Percentiles rank a stretch among this genome's conserved stretches.
phyloP scores from a whole-genome alignment of 2,888 invertebrate genomes.

The Microchrysa polita region DNA sequence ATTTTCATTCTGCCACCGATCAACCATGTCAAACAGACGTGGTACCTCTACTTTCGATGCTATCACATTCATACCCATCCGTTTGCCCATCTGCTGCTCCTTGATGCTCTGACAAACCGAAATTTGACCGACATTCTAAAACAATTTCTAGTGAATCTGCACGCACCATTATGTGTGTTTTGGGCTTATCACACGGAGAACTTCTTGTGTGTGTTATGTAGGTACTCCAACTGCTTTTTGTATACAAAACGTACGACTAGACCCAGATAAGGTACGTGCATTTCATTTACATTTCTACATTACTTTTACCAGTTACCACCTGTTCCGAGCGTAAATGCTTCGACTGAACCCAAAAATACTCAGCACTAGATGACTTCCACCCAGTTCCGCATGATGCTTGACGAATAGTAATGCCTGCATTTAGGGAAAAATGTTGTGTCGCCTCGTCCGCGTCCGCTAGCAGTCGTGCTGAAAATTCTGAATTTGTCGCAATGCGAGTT shows the following conservation, averaged over 20 bases:
- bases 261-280: conserved; percentile 7
- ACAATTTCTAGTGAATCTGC: conserved; percentile 7
- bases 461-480: no score
- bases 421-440: neutral
- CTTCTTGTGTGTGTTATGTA: no score
- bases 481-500: no score
- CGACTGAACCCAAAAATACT: neutral
- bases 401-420: conserved; percentile 19
- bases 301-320: conserved; percentile 20
- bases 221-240: no score
- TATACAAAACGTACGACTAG: no score
- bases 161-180: neutral
- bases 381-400: conserved; percentile 12
- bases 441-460: neutral
- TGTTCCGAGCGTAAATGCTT: conserved; percentile 10
- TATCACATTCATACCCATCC: neutral
- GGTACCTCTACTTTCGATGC: neutral
- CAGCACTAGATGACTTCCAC: neutral
- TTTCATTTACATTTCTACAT: conserved; percentile 23
- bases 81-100: neutral
- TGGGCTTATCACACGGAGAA: neutral
- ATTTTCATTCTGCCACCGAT: no score
- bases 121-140: conserved; percentile 17
- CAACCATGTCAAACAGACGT: no score
- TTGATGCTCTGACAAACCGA: neutral